phyloP scores from a whole-genome alignment of 2,797 vertebrate species.

The Melanotaenia trifasciata region DNA sequence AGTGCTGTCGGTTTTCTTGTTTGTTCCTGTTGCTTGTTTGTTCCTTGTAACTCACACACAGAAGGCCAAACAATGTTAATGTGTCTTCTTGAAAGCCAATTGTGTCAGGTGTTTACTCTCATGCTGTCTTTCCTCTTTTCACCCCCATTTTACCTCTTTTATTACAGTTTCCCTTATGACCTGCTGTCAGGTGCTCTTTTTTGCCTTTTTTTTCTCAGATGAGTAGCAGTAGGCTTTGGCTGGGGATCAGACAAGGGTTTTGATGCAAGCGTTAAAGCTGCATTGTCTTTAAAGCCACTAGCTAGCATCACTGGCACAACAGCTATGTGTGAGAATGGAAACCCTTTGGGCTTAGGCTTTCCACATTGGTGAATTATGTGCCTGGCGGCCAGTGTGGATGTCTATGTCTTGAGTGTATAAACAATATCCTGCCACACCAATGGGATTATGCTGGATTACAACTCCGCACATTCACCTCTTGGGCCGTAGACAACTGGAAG shows the following conservation, averaged over 20 bases:
- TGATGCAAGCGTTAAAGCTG: conserved; percentile 50
- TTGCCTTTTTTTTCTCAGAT: conserved; percentile 14
- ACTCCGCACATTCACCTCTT: conserved; percentile 81
- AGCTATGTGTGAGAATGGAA: conserved; percentile 28
- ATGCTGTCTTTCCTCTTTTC: conserved; percentile 32
- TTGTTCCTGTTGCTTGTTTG: conserved; percentile 14
- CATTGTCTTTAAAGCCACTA: conserved; percentile 67
- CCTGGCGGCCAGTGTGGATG: conserved; percentile 61
- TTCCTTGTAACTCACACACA: conserved; percentile 5
- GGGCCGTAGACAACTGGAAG: conserved; percentile 64
- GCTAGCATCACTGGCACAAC: conserved; percentile 35
- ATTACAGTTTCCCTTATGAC: conserved; percentile 42
- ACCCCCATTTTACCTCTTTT: conserved; percentile 31
- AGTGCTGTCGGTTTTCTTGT: conserved; percentile 2
- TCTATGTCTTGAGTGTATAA: conserved; percentile 76
- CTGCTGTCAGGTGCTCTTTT: conserved; percentile 25
- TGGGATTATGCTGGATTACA: conserved; percentile 87
- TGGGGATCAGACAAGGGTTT: conserved; percentile 50
- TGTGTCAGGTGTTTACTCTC: conserved; percentile 34
- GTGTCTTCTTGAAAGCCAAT: conserved; percentile 27
- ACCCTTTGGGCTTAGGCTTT: conserved; percentile 56
- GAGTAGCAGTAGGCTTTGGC: conserved; percentile 48
- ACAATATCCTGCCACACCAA: conserved; percentile 78
- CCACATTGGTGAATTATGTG: conserved; percentile 52
- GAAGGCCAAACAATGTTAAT: conserved; percentile 14